Conservation (phyloP, 2,888 invertebrate genomes). For the Cerastis rubricosa region DNA sequence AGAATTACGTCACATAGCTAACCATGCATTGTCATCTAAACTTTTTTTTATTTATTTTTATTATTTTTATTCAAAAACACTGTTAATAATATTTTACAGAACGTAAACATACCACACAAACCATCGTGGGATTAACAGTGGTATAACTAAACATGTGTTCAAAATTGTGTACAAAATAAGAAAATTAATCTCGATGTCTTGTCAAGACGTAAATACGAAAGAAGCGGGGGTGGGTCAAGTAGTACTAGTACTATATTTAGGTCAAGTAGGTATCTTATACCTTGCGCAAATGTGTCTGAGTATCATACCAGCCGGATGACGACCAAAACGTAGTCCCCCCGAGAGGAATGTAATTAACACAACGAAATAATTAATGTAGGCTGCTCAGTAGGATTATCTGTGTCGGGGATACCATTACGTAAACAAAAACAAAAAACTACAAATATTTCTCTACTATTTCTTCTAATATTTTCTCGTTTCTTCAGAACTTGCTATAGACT, state of each 20-base stretch:
- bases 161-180: neutral
- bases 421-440: conserved; percentile 25
- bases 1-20: too few relatives aligned
- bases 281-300: conserved; percentile 8
- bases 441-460: conserved; percentile 10
- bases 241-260: neutral
- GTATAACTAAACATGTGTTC: too few relatives aligned
- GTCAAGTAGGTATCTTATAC: neutral
- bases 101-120: too few relatives aligned
- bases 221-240: neutral
- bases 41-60: too few relatives aligned
- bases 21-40: too few relatives aligned
- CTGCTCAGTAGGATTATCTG: conserved; percentile 23
- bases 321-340: conserved; percentile 14
- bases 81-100: too few relatives aligned
- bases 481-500: neutral
- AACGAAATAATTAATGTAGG: conserved; percentile 47
- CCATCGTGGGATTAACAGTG: too few relatives aligned
- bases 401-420: conserved; percentile 23
- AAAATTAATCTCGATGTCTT: neutral
- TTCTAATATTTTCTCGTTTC: conserved; percentile 15
- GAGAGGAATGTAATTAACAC: conserved; percentile 51
- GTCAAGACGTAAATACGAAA: neutral
- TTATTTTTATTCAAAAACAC: too few relatives aligned
- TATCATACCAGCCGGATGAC: conserved; percentile 28